Base-by-base conservation (phyloP, 2,888 invertebrate genomes). In the Carterocephalus palaemon region DNA sequence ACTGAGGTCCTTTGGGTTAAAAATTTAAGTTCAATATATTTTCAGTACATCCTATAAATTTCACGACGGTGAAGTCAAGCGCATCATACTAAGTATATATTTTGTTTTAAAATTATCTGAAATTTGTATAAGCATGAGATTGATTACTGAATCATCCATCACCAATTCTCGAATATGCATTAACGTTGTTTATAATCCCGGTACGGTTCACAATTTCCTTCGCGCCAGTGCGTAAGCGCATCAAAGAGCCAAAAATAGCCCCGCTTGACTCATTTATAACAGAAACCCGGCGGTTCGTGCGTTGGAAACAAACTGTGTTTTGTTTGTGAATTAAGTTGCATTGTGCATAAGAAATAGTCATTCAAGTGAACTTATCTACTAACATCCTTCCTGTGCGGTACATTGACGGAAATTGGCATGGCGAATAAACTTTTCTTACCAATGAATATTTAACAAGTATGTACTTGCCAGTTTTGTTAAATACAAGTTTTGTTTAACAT, bases 181-280 rank as follows among this genome's bases (percentile, higher is more conserved):
- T 37, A 31, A 23, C 43, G 9, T 19, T 45, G 43, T 45, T 45
- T 45, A 37, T 37, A 36, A 45, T 31, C 29, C 22, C 23, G 10
- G 36, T 34, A 34, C 31, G 16, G 46, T 36, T 40, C 31, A 43
- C 29, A 46, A 23, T 29, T 40, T 34, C 33, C 33, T 49, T 47
- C 22, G 46, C 42, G 46, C 31, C 46, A 33, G 38, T 48, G 47
- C 39, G 48, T 59, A 59, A 56, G 63, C 59, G 65, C 70, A 70
- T 70, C 70, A 66, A 70, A 63, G 57, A 57, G 58, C 67, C 70
- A 51, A 63, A 75, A 81, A 82, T 83, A 83, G 64, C 62, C 48
- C 48, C 64, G n/a, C n/a, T n/a, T 83, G 84, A 84, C 63, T 82
- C 81, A 82, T 50, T 23, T 37, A 29, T 31, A 31, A 53, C 57